Percentiles rank a stretch among this genome's conserved stretches.
Evolutionary conservation across 2,797 vertebrate species (phyloP).

Genomic region (Gymnodraco acuticeps): DNA sequence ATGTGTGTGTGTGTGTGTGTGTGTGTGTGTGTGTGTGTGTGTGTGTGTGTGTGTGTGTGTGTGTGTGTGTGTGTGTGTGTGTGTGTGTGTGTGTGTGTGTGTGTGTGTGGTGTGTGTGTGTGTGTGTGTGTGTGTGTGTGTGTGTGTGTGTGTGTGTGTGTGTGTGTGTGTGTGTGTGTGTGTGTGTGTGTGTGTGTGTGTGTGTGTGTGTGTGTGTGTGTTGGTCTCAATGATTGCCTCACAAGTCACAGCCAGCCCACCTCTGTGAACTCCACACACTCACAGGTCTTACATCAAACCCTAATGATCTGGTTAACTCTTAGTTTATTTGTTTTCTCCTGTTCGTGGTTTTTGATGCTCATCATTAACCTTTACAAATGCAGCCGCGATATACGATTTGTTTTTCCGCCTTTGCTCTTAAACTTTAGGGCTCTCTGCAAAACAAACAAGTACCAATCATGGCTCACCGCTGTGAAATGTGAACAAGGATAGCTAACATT

Average conservation of each 20-base stretch:
- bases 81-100: too few species aligned
- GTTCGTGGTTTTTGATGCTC: conserved; percentile 56
- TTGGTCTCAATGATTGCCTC: conserved; percentile 67
- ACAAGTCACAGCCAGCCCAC: conserved; percentile 52
- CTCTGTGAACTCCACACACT: conserved; percentile 36
- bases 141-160: neutral
- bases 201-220: neutral
- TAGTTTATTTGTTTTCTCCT: conserved; percentile 44
- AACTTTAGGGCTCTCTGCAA: conserved; percentile 20
- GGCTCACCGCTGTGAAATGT: conserved; percentile 15
- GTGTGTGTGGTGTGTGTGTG: too few species aligned
- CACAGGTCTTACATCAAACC: conserved; percentile 35
- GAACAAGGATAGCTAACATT: conserved; percentile 33
- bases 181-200: too few species aligned
- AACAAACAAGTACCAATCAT: conserved; percentile 41
- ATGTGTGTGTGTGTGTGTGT: conserved; percentile 53
- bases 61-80: too few species aligned
- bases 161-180: conserved; percentile 67
- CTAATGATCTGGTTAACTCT: conserved; percentile 51
- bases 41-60: too few species aligned
- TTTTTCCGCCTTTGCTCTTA: conserved; percentile 17
- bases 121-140: too few species aligned
- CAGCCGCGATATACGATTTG: conserved; percentile 5
- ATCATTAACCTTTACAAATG: conserved; percentile 69
- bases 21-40: conserved; percentile 67